Conservation (phyloP, 2,113 vertebrate genomes). For the Apistogramma diplotaenia region DNA sequence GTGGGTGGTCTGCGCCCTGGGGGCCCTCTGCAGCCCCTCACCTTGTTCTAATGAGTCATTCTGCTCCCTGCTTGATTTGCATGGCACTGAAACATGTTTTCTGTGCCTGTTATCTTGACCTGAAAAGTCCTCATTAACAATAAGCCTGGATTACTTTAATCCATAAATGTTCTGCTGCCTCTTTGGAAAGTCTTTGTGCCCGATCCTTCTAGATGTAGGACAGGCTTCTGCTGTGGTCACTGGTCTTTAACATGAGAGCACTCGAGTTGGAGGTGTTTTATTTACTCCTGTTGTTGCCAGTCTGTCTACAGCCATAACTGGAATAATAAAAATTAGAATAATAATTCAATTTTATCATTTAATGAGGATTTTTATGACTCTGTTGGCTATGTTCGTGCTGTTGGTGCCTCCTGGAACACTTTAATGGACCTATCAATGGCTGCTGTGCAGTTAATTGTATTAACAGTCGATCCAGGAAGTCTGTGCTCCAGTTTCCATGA, state of each 20-base stretch:
- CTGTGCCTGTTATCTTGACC: neutral
- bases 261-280: neutral
- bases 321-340: neutral
- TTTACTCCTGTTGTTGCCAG: neutral
- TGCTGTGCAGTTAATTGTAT: neutral
- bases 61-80: neutral
- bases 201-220: neutral
- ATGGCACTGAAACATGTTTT: constrained; percentile 6
- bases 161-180: neutral
- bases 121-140: neutral
- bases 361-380: too few relatives aligned
- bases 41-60: constrained; percentile 42
- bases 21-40: constrained; percentile 31
- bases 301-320: neutral
- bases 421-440: neutral
- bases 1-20: constrained; percentile 55
- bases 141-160: neutral
- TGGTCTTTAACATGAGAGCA: rapidly evolving
- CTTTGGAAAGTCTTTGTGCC: neutral
- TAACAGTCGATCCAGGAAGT: neutral
- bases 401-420: neutral
- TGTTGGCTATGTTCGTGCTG: neutral
- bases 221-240: neutral
- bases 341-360: too few relatives aligned
- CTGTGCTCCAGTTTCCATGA: neutral